These are phyloP conservation scores for Petrocephalus sullivani DNA, from an alignment of 2,797 vertebrate species.

Conservation along the genomic window DNA sequence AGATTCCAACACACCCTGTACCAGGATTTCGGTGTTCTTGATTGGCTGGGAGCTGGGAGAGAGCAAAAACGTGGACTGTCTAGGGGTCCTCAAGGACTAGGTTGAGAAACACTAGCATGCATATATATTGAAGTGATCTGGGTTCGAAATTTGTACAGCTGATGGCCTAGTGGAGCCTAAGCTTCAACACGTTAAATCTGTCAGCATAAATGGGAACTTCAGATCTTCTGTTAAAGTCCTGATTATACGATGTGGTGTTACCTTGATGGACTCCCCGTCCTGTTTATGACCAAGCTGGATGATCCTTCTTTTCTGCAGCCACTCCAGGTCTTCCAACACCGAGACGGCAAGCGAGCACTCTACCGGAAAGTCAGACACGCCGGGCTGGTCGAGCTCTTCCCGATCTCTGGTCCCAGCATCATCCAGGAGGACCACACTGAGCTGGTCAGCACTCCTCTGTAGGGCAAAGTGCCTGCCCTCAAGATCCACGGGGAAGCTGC, in stretches of 20 bases:
- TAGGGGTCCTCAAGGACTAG: no score
- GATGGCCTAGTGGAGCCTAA: background rate
- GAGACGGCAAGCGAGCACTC: slow-evolving; percentile 66
- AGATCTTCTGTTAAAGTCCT: background rate
- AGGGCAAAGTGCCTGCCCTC: slow-evolving; percentile 62
- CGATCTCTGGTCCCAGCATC: slow-evolving; percentile 45
- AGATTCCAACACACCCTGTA: no score
- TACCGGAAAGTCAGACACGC: slow-evolving; percentile 51
- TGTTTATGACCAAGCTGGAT: slow-evolving; percentile 75
- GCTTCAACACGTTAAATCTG: background rate
- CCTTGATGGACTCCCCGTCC: slow-evolving; percentile 69
- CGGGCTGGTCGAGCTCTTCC: slow-evolving; percentile 32
- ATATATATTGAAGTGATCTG: background rate
- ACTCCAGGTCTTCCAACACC: slow-evolving; percentile 79
- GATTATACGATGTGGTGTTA: slow-evolving; percentile 34
- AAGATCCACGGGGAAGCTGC: slow-evolving; percentile 49
- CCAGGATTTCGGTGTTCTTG: no score
- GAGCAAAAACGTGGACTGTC: no score
- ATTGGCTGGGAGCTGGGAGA: no score
- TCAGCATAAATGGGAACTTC: background rate
- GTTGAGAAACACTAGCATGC: no score
- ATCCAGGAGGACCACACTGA: slow-evolving; percentile 66
- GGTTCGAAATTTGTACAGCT: background rate
- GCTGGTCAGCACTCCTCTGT: slow-evolving; percentile 57
- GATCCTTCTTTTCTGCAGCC: slow-evolving; percentile 87